Evolutionary conservation across 2,888 invertebrate genomes (phyloP), one percentile per base, ranked within the genome.

Genomic region (Sinopyrophorus schimmeli): DNA sequence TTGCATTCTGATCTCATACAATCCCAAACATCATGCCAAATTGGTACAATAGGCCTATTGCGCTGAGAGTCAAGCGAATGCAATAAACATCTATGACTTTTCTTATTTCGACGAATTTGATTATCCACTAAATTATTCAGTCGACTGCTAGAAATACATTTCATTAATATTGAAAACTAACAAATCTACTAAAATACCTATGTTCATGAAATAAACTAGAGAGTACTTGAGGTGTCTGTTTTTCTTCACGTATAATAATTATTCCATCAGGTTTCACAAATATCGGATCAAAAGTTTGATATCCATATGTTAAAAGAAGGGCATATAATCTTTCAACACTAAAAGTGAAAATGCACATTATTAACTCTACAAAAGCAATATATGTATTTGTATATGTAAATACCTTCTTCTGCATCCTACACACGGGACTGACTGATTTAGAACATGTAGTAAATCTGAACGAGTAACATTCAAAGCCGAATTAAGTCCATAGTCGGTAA

Each of bases 331-430:
- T 81, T 73, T 95, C 94, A 62, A 93, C 93, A 72, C 93, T 93
- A 69, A 56, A 80, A 79, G 44, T 35, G 16, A 46, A 11, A 26
- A 26, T 3, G 14, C 27, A 28, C 3, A 3, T 9, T 28, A 6
- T 12, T 5, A 3, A 28, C 12, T 7, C 2, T 28, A 10, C 3
- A 12, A 28, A 28, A 12, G 5, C n/a, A n/a, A n/a, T n/a, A n/a
- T n/a, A n/a, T n/a, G 6, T 28, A 28, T 14, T 12, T 28, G 2
- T 11, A 7, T 28, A 12, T 28, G 21, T 24, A 18, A 16, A 14
- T 77, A 90, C 92, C 91, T 91, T 79, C 91, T 81, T 58, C 94
- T 80, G 76, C 95, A 95, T 54, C 95, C 94, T 67, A 95, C 92
- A 78, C 95, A 95, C 57, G 93, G 92, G 67, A 95, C 91, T 73